phyloP scores from a whole-genome alignment of 2,888 invertebrate species.

The Pyralis farinalis region DNA sequence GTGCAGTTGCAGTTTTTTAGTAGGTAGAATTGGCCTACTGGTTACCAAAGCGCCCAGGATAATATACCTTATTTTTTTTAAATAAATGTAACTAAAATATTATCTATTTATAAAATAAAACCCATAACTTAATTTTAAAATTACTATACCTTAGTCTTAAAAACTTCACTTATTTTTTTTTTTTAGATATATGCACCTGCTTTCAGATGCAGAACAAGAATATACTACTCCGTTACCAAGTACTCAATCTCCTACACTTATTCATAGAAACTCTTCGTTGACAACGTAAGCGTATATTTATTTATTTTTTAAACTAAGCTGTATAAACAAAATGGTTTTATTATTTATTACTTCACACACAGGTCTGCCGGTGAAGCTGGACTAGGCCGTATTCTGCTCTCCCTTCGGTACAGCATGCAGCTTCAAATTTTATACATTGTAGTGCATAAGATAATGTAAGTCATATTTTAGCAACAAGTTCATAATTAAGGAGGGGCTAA shows the following conservation, averaged over 20 bases:
- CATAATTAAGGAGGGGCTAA: too few relatives aligned
- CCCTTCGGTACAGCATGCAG: slow-evolving; percentile 91
- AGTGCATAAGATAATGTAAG: slow-evolving; percentile 95
- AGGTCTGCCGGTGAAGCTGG: slow-evolving; percentile 87
- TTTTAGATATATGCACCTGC: slow-evolving; percentile 1
- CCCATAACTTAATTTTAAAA: too few relatives aligned
- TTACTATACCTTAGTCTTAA: too few relatives aligned
- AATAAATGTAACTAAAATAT: too few relatives aligned
- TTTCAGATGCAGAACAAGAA: slow-evolving; percentile 56
- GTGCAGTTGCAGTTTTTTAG: too few relatives aligned
- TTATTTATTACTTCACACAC: slow-evolving; percentile 13
- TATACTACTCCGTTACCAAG: slow-evolving; percentile 35
- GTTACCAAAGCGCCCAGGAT: too few relatives aligned
- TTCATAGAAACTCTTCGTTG: slow-evolving; percentile 82
- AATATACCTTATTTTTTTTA: too few relatives aligned
- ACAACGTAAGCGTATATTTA: slow-evolving; percentile 61
- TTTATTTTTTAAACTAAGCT: neutral
- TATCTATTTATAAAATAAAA: too few relatives aligned
- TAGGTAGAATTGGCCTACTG: too few relatives aligned
- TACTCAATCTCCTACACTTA: slow-evolving; percentile 66
- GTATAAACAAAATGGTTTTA: neutral
- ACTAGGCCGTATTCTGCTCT: slow-evolving; percentile 90
- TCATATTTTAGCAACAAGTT: slow-evolving; percentile 27
- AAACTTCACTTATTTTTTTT: neutral
- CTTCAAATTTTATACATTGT: slow-evolving; percentile 91